These are phyloP conservation scores for Scleropages formosus DNA, from an alignment of 2,797 vertebrate species.

Conservation along the genomic window DNA sequence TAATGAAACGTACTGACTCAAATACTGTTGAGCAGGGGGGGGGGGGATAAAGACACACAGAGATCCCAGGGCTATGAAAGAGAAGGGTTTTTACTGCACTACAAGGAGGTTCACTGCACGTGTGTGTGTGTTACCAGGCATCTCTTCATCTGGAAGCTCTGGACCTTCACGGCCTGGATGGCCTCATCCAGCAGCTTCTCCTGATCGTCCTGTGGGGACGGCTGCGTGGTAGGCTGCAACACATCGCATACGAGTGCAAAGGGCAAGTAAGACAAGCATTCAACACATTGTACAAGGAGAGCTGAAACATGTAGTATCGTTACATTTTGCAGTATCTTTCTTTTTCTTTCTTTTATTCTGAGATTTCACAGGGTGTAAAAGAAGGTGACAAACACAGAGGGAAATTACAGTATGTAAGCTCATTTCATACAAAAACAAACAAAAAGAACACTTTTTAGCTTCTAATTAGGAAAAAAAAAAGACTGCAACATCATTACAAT, in stretches of 20 bases:
- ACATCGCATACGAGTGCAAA: background rate
- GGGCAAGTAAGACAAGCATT: background rate
- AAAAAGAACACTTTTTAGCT: no score
- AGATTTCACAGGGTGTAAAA: no score
- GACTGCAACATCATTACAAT: no score
- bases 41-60: background rate
- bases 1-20: background rate
- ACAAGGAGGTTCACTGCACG: background rate
- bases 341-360: no score
- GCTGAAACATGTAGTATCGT: no score
- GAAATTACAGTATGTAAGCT: no score
- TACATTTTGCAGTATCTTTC: no score
- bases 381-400: no score
- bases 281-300: no score
- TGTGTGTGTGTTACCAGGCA: constrained; percentile 81
- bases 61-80: background rate
- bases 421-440: no score
- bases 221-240: constrained; percentile 87
- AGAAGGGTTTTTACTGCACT: background rate
- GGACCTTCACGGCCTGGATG: constrained; percentile 95
- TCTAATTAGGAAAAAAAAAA: no score
- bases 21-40: background rate
- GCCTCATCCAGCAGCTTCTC: constrained; percentile 98
- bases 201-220: constrained; percentile 95
- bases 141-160: constrained; percentile 98